Percentiles rank a stretch among this genome's conserved stretches.
Conservation (phyloP, 2,113 vertebrate species). For the Campylorhamphus procurvoides region DNA sequence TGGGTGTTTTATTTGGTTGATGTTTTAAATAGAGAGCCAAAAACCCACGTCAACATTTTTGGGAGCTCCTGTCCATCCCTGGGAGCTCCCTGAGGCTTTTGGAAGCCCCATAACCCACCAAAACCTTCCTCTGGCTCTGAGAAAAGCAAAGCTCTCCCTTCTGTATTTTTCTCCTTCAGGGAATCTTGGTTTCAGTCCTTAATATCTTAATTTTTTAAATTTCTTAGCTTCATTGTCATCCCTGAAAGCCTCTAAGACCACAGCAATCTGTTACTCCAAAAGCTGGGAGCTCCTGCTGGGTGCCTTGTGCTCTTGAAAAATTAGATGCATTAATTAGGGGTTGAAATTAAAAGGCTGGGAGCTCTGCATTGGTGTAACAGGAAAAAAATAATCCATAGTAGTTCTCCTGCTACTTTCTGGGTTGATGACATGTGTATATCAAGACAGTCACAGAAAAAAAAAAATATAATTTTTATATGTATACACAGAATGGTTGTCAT, state of each 20-base stretch:
- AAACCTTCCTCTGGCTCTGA: background rate
- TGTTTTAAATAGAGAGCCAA: background rate
- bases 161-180: background rate
- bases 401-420: background rate
- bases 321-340: background rate
- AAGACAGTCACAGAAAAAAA: background rate
- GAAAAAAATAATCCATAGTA: background rate
- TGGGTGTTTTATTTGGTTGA: background rate
- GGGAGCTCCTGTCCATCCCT: background rate
- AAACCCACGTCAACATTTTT: background rate
- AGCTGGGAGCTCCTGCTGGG: background rate
- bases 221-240: background rate
- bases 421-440: fast-evolving
- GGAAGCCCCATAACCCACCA: background rate
- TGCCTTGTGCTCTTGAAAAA: background rate
- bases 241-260: background rate
- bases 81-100: background rate
- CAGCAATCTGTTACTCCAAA: background rate
- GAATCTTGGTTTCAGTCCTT: background rate
- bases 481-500: background rate
- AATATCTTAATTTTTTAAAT: background rate
- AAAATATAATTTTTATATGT: too few relatives aligned
- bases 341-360: background rate
- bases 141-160: background rate
- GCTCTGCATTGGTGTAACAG: background rate